Evolutionary conservation across 2,888 invertebrate species (phyloP).

Genomic region (Aleiodes testaceus): DNA sequence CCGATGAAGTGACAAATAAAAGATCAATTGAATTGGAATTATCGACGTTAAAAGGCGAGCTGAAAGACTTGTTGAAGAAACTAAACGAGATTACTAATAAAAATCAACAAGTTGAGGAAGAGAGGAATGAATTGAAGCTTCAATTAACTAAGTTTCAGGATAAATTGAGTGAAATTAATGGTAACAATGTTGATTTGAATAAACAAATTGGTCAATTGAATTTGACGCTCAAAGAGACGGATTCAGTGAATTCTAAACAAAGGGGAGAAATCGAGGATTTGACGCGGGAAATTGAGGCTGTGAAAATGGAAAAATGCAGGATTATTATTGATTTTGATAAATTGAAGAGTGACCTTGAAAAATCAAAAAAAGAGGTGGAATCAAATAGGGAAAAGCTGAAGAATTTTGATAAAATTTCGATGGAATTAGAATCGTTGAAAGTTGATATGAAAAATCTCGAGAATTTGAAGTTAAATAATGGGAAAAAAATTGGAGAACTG

Average conservation of each 20-base stretch:
- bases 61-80: conserved; percentile 52
- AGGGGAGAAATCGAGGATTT: conserved; percentile 42
- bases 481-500: conserved; percentile 14
- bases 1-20: conserved; percentile 44
- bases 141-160: conserved; percentile 41
- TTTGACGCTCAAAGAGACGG: conserved; percentile 12
- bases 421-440: conserved; percentile 35
- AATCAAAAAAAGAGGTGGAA: conserved; percentile 47
- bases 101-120: conserved; percentile 39
- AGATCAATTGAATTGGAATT: conserved; percentile 51
- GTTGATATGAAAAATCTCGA: conserved; percentile 42
- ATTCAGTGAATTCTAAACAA: conserved; percentile 26
- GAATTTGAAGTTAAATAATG: conserved; percentile 44
- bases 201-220: conserved; percentile 44
- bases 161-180: conserved; percentile 38
- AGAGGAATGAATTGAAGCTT: conserved; percentile 44
- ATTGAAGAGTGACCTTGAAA: conserved; percentile 48
- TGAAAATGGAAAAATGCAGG: conserved; percentile 51
- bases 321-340: conserved; percentile 51
- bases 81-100: conserved; percentile 50
- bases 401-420: conserved; percentile 42
- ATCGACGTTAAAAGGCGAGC: conserved; percentile 53
- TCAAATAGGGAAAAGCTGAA: conserved; percentile 45
- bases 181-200: conserved; percentile 48
- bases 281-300: conserved; percentile 51